Evolutionary conservation across 2,113 vertebrate species (phyloP), one percentile per base, ranked within the genome.

Genomic region (Lamprologus lemairii): DNA sequence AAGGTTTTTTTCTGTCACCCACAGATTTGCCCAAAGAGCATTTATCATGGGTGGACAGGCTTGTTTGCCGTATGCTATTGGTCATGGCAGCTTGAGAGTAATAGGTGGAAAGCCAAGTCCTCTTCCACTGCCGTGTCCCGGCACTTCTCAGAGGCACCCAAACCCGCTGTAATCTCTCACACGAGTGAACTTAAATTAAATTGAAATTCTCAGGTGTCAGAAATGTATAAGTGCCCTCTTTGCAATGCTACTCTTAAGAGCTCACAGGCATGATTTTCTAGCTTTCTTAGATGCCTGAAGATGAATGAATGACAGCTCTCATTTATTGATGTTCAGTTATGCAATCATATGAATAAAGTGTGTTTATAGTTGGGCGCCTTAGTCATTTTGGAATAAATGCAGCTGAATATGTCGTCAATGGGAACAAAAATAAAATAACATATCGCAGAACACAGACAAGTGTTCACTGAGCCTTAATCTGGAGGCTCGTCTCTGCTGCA

Each of bases 31-130:
- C 45, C 60, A 42, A 49, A 86, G 87, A 88, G 88, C 85, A 89
- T 95, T 95, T 91, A 92, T 94, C 89, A 91, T 23, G 88, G 86
- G 7, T 86, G 80, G 79, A 83, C 91, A 91, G 91, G 83, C 88
- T 63, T 57, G 86, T 92, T 90, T 84, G 51, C 89, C 90, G 88
- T 92, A 51, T 88, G 81, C 87, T 90, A 63, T 91, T 91, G 91
- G 94, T 94, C 91, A 94, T 86, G 83, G 86, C 81, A 84, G 92
- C 82, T 94, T 91, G 86, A 89, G 88, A 85, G 89, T 90, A 88
- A 91, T 83, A 84, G 91, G 88, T 91, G 88, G 91, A 89, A 93
- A 93, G 89, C 88, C 90, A 80, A 91, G 88, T 88, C 88, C 81
- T 83, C 81, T 68, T 86, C 85, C 60, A 49, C 89, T 55, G 88